These are phyloP conservation scores for Drosophila neutralis DNA, from an alignment of 2,888 invertebrate species.

Conservation along the genomic window DNA sequence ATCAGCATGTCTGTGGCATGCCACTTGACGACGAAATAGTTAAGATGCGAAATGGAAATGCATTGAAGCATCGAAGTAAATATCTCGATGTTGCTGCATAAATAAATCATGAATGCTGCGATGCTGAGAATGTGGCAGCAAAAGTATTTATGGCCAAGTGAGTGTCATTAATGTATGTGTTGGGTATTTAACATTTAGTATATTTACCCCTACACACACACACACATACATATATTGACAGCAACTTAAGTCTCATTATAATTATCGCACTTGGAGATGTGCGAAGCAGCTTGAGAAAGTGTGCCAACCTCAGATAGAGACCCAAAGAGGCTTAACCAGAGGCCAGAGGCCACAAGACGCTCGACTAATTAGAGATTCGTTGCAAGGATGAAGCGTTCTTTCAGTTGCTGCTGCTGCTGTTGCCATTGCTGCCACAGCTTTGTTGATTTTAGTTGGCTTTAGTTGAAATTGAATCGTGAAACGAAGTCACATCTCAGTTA, in stretches of 20 bases:
- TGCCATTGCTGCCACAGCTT: slow-evolving; percentile 11
- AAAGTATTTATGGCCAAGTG: neutral
- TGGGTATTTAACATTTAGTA: neutral
- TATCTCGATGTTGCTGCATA: neutral
- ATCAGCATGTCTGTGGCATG: neutral
- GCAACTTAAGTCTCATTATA: slow-evolving; percentile 45
- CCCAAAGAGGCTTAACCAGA: slow-evolving; percentile 3
- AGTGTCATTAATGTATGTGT: neutral
- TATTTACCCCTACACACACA: neutral
- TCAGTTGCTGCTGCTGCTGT: neutral
- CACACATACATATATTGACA: slow-evolving; percentile 30
- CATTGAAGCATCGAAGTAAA: neutral
- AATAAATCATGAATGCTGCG: neutral
- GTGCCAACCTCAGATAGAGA: slow-evolving; percentile 29
- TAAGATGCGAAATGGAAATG: neutral
- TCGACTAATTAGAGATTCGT: slow-evolving; percentile 51
- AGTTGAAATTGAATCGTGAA: slow-evolving; percentile 37
- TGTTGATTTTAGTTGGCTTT: slow-evolving; percentile 44
- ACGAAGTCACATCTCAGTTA: slow-evolving; percentile 33
- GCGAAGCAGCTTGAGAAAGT: slow-evolving; percentile 22
- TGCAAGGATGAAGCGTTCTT: slow-evolving; percentile 31
- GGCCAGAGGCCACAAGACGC: slow-evolving; percentile 13
- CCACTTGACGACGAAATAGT: neutral
- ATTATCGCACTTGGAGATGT: slow-evolving; percentile 31
- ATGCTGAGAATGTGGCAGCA: neutral